phyloP scores from a whole-genome alignment of 2,888 invertebrate genomes.

The Trisateles emortualis region DNA sequence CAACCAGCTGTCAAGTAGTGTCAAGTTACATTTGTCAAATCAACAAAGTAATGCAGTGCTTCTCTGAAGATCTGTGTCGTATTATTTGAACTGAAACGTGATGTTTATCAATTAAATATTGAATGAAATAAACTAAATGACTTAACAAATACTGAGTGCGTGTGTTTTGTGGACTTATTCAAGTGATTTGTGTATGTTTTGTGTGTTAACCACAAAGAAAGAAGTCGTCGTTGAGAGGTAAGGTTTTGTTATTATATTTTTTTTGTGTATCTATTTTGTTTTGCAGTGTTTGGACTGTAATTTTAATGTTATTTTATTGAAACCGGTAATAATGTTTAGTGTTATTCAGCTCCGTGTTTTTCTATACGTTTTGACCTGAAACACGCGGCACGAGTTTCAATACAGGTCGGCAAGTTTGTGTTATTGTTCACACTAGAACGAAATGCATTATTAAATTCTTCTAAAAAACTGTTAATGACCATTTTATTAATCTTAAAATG shows the following conservation, averaged over 20 bases:
- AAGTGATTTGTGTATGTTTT: slow-evolving; percentile 5
- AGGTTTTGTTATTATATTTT: slow-evolving; percentile 39
- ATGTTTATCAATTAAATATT: slow-evolving; percentile 27
- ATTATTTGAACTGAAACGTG: slow-evolving; percentile 9
- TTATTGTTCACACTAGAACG: too few species aligned
- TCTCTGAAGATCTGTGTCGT: slow-evolving; percentile 9
- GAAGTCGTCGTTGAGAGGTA: slow-evolving; percentile 23
- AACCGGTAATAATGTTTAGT: not conserved
- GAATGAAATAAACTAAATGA: slow-evolving; percentile 34
- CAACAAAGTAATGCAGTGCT: slow-evolving; percentile 21
- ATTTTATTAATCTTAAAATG: too few species aligned
- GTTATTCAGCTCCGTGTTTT: too few species aligned
- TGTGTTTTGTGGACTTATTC: slow-evolving; percentile 22
- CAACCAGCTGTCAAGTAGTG: not conserved
- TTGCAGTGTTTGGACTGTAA: not conserved
- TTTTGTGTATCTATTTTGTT: slow-evolving; percentile 10
- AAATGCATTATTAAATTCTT: too few species aligned
- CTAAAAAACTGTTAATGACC: too few species aligned
- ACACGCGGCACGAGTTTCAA: too few species aligned
- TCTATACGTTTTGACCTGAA: too few species aligned
- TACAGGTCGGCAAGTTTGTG: too few species aligned
- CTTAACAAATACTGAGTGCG: slow-evolving; percentile 13
- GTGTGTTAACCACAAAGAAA: slow-evolving; percentile 12
- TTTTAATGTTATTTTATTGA: not conserved
- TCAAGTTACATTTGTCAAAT: slow-evolving; percentile 24